phyloP scores from a whole-genome alignment of 2,113 vertebrate species.

The Suncus etruscus region DNA sequence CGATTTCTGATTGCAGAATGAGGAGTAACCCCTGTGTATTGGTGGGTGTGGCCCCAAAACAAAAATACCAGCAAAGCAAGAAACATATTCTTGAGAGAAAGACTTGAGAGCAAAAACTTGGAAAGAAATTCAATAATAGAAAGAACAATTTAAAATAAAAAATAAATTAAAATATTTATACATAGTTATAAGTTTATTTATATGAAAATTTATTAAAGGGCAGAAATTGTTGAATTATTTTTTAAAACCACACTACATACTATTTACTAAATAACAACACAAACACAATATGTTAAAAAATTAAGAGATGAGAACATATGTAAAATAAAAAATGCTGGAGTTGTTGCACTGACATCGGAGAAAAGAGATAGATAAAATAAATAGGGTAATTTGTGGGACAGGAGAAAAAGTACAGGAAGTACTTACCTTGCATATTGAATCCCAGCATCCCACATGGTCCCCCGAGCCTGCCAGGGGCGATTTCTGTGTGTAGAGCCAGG shows the following conservation, averaged over 20 bases:
- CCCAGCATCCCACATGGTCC: too few relatives aligned
- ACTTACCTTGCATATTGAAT: too few relatives aligned
- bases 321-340: neutral
- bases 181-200: neutral
- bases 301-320: neutral
- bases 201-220: neutral
- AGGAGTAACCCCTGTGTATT: too few relatives aligned
- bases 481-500: too few relatives aligned
- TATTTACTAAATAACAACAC: too few relatives aligned
- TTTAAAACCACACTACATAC: too few relatives aligned
- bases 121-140: neutral
- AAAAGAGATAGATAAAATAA: neutral
- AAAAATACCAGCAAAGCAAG: neutral
- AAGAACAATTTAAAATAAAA: neutral
- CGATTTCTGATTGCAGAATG: too few relatives aligned
- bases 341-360: neutral
- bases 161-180: neutral
- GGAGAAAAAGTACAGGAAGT: too few relatives aligned
- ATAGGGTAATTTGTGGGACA: too few relatives aligned
- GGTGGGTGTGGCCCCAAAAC: too few relatives aligned
- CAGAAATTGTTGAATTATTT: neutral
- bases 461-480: too few relatives aligned
- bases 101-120: too few relatives aligned
- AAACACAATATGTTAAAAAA: neutral
- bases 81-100: neutral